Percentiles rank a stretch among this genome's conserved stretches.
Evolutionary conservation across 2,888 invertebrate genomes (phyloP).

Genomic region (Tanytarsus gracilentus): DNA sequence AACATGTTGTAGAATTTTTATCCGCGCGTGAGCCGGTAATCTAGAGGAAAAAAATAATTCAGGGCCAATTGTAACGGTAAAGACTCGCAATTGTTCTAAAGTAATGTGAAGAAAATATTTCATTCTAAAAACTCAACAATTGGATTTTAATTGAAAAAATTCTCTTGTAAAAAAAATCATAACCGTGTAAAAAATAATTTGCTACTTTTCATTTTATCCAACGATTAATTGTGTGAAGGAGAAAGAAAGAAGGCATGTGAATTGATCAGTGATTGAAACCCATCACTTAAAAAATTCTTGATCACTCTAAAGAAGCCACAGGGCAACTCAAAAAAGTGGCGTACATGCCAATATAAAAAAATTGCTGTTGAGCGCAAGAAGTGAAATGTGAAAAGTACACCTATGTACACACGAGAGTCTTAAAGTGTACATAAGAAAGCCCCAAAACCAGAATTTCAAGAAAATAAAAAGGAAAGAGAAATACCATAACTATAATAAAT

Average conservation of each 20-base stretch:
- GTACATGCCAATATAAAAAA: neutral
- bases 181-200: neutral
- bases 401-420: neutral
- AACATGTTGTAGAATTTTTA: no score
- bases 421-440: conserved; percentile 7
- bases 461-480: conserved; percentile 18
- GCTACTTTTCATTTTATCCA: neutral
- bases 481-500: neutral
- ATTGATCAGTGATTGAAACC: neutral
- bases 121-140: no score
- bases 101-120: no score
- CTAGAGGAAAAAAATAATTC: no score
- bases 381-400: conserved; percentile 17
- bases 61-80: no score
- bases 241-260: neutral
- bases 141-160: no score
- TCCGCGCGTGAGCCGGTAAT: no score
- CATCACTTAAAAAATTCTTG: neutral
- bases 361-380: neutral
- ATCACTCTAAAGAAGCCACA: no score
- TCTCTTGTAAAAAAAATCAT: no score
- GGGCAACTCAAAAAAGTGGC: neutral
- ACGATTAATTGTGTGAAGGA: neutral
- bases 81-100: no score
- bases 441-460: conserved; percentile 21